Evolutionary conservation across 2,888 invertebrate species (phyloP).

Genomic region (Ochropleura leucogaster): DNA sequence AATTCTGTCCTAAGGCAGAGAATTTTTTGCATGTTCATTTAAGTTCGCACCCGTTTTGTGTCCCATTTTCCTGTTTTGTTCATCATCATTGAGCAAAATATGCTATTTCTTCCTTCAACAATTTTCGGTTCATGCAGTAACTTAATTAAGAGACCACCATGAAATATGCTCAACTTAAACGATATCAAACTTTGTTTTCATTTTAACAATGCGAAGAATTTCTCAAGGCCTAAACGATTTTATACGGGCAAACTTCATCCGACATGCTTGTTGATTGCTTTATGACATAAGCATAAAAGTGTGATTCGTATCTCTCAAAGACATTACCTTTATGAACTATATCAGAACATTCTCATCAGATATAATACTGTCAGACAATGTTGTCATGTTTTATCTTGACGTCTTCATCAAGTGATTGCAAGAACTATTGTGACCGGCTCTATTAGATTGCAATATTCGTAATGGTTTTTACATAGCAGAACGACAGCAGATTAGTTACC

Average conservation of each 20-base stretch:
- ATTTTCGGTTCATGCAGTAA: background rate
- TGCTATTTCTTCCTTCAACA: background rate
- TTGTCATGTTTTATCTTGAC: conserved; percentile 74
- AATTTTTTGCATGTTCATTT: conserved; percentile 17
- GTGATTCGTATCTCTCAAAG: conserved; percentile 48
- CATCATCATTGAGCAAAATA: conserved; percentile 18
- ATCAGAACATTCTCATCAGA: conserved; percentile 56
- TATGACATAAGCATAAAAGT: conserved; percentile 35
- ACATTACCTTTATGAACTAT: conserved; percentile 45
- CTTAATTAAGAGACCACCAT: conserved; percentile 9
- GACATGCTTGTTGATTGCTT: conserved; percentile 35
- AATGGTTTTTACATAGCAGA: conserved; percentile 77
- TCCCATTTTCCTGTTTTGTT: conserved; percentile 33
- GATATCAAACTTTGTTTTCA: conserved; percentile 12
- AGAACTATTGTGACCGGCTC: conserved; percentile 69
- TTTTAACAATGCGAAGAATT: conserved; percentile 21
- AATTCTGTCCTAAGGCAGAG: no score
- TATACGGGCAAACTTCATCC: conserved; percentile 11
- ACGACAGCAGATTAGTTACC: conserved; percentile 76
- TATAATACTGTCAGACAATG: conserved; percentile 59
- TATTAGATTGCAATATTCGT: conserved; percentile 76
- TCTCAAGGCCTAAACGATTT: conserved; percentile 4
- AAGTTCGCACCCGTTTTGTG: conserved; percentile 4
- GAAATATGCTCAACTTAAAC: background rate
- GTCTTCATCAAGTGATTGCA: conserved; percentile 74